Conservation (phyloP, 2,113 vertebrate species). For the Varanus komodoensis region DNA sequence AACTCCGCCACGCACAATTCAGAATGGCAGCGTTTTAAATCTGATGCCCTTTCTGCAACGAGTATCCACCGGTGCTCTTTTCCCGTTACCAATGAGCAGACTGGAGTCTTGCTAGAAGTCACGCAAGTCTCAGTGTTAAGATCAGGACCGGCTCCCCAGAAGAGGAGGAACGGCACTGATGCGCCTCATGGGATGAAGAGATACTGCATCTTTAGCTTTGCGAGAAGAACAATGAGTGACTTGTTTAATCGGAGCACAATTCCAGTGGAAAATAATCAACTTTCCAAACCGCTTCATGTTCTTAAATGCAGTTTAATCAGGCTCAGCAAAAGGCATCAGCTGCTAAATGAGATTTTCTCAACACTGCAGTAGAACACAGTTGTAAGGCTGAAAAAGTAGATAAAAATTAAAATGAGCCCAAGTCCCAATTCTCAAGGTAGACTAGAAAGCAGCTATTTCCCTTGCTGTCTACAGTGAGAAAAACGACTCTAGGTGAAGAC, state of each 20-base stretch:
- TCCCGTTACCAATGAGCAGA: not conserved
- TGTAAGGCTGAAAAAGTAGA: not conserved
- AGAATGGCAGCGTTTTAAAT: not conserved
- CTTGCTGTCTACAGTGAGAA: not conserved
- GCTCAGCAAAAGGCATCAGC: not conserved
- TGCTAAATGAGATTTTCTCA: not conserved
- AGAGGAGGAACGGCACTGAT: not conserved
- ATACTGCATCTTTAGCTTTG: conserved; percentile 5
- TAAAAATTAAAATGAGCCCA: not conserved
- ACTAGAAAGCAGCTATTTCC: not conserved
- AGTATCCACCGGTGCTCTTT: no score
- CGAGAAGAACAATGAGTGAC: not conserved
- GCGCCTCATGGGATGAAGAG: not conserved
- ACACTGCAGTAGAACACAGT: fast-evolving
- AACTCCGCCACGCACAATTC: not conserved
- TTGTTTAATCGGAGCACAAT: not conserved
- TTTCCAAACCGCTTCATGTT: fast-evolving
- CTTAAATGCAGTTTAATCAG: fast-evolving
- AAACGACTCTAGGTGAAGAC: not conserved
- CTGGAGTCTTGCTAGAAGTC: not conserved
- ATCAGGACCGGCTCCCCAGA: not conserved
- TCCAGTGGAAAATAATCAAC: not conserved
- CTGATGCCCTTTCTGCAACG: not conserved
- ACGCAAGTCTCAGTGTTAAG: not conserved
- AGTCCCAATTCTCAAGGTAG: not conserved